Evolutionary conservation across 2,797 vertebrate genomes (phyloP).

Genomic region (Cyclura pinguis): DNA sequence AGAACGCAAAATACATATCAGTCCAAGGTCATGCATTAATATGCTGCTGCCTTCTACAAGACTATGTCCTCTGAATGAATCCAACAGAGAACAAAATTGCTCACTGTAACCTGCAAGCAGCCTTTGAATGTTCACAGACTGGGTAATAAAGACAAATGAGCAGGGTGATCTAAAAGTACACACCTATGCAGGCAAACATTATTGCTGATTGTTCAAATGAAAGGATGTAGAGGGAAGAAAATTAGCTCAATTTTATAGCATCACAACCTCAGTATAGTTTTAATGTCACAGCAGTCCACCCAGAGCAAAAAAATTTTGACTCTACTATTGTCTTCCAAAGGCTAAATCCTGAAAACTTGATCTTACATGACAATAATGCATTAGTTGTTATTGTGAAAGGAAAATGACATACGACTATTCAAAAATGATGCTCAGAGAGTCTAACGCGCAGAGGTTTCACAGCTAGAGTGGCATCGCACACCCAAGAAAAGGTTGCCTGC

Average conservation of each 20-base stretch:
- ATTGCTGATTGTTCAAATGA: background rate
- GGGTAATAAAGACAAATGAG: slow-evolving; percentile 24
- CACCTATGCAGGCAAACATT: slow-evolving; percentile 34
- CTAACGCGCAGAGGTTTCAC: background rate
- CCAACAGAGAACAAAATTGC: slow-evolving; percentile 8
- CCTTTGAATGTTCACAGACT: slow-evolving; percentile 36
- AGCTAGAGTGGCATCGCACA: background rate
- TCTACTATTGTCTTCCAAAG: slow-evolving; percentile 19
- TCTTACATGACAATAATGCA: slow-evolving; percentile 38
- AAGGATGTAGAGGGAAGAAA: slow-evolving; percentile 10
- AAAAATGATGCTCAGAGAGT: background rate
- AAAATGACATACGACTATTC: background rate
- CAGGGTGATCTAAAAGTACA: background rate
- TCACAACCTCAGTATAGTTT: background rate
- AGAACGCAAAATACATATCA: slow-evolving; percentile 29
- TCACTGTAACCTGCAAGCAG: slow-evolving; percentile 23
- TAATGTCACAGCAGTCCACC: background rate
- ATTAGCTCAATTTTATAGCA: slow-evolving; percentile 19
- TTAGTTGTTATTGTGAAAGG: slow-evolving; percentile 13
- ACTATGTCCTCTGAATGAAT: slow-evolving; percentile 18
- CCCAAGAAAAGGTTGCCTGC: background rate
- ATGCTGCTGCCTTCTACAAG: slow-evolving; percentile 11
- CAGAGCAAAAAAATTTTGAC: background rate
- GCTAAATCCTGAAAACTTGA: background rate
- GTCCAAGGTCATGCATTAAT: slow-evolving; percentile 34